Base-by-base conservation (phyloP, 2,113 vertebrate genomes). In the Sardina pilchardus region DNA sequence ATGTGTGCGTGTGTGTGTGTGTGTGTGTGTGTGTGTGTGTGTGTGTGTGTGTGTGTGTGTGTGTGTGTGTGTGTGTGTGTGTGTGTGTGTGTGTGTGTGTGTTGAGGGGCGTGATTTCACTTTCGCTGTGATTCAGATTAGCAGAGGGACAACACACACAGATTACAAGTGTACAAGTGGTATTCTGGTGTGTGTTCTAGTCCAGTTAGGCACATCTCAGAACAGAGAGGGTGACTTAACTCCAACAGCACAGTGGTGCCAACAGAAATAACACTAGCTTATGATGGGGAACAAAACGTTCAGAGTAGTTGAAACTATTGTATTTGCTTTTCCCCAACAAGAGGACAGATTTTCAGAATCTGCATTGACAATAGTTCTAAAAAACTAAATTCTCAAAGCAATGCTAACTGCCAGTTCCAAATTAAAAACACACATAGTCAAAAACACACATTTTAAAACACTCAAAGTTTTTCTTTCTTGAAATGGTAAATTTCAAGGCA, bases 41-140 rank as follows among this genome's bases (percentile, higher is more conserved):
- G 24, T 71, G 8, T 12, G 63, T 26, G 0, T 1, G 26, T 12
- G n/a, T 9, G 24, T 19, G 7, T 63, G 34, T 83, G 53, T 34
- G 8, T 71, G 24, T 30, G 63, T 71, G 63, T 71, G n/a, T 71
- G 63, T 71, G 63, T 71, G 24, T 30, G 63, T 71, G 63, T 71
- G n/a, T 71, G 63, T 71, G 63, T 71, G 24, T 71, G 8, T 12
- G 63, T 26, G 0, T 1, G 26, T 12, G n/a, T 9, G 24, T 19
- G 7, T 1, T 8, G 21, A 21, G 59, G 19, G 24, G 26, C 10
- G 63, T 21, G 63, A 83, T 83, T 30, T 19, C 56, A 44, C 83
- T 81, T 42, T 83, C 83, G 53, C 80, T 50, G 53, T 56, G 39
- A 30, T 45, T 83, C 50, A 80, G 43, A 81, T 59, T 30, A 48